A percentile compares a stretch with the other conserved stretches of the same genome.
Conservation (phyloP, 2,113 vertebrate genomes). For the Choloepus hoffmanni region DNA sequence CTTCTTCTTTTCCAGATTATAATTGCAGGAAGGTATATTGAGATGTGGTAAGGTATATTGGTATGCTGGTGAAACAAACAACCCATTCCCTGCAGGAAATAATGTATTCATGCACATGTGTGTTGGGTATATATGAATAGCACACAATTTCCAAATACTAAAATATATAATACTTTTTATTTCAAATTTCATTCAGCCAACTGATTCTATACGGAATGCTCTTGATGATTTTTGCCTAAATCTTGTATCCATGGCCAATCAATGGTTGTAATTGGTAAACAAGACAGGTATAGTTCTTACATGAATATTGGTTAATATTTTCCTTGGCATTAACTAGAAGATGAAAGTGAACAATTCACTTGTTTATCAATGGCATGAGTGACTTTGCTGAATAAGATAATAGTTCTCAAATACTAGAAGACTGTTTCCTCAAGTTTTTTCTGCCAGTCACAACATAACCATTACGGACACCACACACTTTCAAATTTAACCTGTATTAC, state of each 20-base stretch:
- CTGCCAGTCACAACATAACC: not conserved
- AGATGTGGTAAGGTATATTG: not conserved
- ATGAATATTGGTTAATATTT: not conserved
- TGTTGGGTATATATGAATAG: not conserved
- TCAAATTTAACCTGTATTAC: not conserved
- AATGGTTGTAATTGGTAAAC: not conserved
- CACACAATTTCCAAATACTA: not conserved
- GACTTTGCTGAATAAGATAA: not conserved
- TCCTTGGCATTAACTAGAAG: not conserved
- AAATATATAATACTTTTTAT: not conserved
- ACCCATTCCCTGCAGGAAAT: not conserved
- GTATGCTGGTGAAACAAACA: not conserved
- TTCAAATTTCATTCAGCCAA: not conserved
- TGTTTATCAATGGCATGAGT: not conserved
- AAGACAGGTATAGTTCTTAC: not conserved
- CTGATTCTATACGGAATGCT: not conserved
- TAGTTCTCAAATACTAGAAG: not conserved
- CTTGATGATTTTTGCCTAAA: constrained; percentile 11
- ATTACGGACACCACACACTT: not conserved
- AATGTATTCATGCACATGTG: not conserved
- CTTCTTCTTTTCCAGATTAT: constrained; percentile 21
- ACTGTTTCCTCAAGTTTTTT: not conserved
- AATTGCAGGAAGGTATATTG: not conserved
- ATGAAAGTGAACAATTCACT: not conserved
- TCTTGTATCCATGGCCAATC: not conserved